Percentiles rank a stretch among this genome's conserved stretches.
These are phyloP conservation scores for Mythimna loreyi DNA, from an alignment of 2,888 invertebrate genomes.

Conservation along the genomic window DNA sequence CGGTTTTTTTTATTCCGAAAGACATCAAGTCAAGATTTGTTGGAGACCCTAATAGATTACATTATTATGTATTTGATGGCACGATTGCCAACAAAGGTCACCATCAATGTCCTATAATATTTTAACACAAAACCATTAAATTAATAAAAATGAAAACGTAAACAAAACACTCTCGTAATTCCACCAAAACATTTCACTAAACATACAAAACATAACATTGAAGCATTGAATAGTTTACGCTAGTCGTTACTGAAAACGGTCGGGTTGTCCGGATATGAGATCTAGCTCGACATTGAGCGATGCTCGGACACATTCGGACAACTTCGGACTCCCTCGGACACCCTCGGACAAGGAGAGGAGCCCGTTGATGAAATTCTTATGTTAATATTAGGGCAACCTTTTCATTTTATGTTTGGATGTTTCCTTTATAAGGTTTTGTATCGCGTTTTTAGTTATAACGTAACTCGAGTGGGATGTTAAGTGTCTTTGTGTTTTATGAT, in stretches of 20 bases:
- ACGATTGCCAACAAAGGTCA: too few relatives aligned
- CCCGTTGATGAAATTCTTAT: slow-evolving; percentile 69
- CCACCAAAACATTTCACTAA: slow-evolving; percentile 1
- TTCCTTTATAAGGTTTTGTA: slow-evolving; percentile 35
- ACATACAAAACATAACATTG: slow-evolving; percentile 35
- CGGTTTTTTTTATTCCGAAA: too few relatives aligned
- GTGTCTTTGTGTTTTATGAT: slow-evolving; percentile 1
- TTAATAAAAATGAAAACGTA: slow-evolving; percentile 21
- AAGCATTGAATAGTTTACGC: slow-evolving; percentile 65
- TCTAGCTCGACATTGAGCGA: slow-evolving; percentile 70
- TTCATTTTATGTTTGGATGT: slow-evolving; percentile 57
- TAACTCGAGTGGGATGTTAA: not conserved
- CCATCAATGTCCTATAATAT: not conserved
- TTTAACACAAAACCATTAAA: slow-evolving; percentile 1
- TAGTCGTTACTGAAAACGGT: slow-evolving; percentile 62
- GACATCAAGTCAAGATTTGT: too few relatives aligned
- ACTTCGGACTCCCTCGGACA: slow-evolving; percentile 47
- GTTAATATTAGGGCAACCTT: slow-evolving; percentile 63
- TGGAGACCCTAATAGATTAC: too few relatives aligned
- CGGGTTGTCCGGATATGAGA: slow-evolving; percentile 70
- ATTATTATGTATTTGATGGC: too few relatives aligned
- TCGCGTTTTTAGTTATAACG: slow-evolving; percentile 32
- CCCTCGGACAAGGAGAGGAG: slow-evolving; percentile 40
- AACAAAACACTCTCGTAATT: not conserved
- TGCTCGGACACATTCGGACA: slow-evolving; percentile 57